Evolutionary conservation across 2,113 vertebrate species (phyloP).

Genomic region (Bos taurus): DNA sequence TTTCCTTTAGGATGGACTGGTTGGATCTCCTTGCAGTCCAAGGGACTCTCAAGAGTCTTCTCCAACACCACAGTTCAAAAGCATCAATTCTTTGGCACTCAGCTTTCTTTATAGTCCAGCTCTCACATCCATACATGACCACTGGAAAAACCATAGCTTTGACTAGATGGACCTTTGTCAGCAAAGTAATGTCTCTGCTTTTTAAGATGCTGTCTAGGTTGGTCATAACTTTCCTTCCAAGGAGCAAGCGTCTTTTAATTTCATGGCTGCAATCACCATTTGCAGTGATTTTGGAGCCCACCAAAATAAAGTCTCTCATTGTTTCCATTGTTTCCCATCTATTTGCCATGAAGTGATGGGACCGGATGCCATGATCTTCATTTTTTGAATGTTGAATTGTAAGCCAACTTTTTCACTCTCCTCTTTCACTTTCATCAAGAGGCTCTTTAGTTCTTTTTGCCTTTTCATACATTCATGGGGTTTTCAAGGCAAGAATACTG

Average conservation of each 20-base stretch:
- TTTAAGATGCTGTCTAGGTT: not conserved
- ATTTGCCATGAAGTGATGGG: not conserved
- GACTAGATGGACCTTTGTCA: fast-evolving
- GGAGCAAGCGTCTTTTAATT: not conserved
- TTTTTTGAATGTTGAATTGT: not conserved
- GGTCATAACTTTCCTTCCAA: not conserved
- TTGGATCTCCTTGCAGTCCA: not conserved
- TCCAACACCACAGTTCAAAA: not conserved
- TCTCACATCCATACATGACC: not conserved
- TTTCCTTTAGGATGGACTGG: not conserved
- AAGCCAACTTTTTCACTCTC: not conserved
- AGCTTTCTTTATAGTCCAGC: not conserved
- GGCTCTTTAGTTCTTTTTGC: not conserved
- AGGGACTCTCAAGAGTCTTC: not conserved
- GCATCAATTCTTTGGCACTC: not conserved
- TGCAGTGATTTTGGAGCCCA: not conserved
- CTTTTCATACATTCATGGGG: not conserved
- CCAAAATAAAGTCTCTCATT: not conserved
- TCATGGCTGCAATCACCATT: not conserved
- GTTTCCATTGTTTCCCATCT: not conserved
- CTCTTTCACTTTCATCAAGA: not conserved
- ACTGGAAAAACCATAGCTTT: not conserved
- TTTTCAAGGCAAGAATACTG: not conserved
- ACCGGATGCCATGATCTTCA: not conserved
- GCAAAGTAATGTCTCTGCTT: not conserved